phyloP scores from a whole-genome alignment of 2,113 vertebrate genomes.

The Stegastes partitus region DNA sequence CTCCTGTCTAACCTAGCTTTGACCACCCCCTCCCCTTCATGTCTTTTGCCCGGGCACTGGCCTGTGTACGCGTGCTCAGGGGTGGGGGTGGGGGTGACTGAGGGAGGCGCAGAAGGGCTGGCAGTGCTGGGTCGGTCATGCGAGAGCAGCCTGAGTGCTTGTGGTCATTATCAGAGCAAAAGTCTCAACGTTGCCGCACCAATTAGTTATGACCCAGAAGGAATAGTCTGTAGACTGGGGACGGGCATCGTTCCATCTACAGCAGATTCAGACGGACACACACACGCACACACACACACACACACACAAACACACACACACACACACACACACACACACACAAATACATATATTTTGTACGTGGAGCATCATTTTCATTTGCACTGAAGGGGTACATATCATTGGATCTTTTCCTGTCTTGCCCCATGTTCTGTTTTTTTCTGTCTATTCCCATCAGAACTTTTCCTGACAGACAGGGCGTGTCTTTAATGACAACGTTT shows the following conservation, averaged over 20 bases:
- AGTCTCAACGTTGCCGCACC: conserved; percentile 77
- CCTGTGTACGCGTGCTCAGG: conserved; percentile 59
- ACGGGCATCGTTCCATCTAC: conserved; percentile 60
- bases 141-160: conserved; percentile 77
- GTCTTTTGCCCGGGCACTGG: conserved; percentile 41
- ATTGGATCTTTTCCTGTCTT: conserved; percentile 28
- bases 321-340: conserved; percentile 20
- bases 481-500: conserved; percentile 14
- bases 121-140: conserved; percentile 71
- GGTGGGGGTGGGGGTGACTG: neutral
- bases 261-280: conserved; percentile 59
- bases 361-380: conserved; percentile 35
- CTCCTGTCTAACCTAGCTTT: conserved; percentile 17
- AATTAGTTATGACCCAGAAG: conserved; percentile 86
- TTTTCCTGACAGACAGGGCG: conserved; percentile 22
- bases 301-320: conserved; percentile 32
- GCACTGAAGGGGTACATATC: conserved; percentile 30
- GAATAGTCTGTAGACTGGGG: conserved; percentile 64
- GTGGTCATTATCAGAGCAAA: conserved; percentile 84
- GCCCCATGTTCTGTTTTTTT: conserved; percentile 31
- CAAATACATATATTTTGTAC: conserved; percentile 22
- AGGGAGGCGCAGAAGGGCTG: conserved; percentile 42
- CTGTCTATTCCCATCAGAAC: conserved; percentile 4
- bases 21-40: neutral
- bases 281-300: conserved; percentile 28